These are phyloP conservation scores for Carettochelys insculpta DNA, from an alignment of 2,113 vertebrate species.

Conservation along the genomic window DNA sequence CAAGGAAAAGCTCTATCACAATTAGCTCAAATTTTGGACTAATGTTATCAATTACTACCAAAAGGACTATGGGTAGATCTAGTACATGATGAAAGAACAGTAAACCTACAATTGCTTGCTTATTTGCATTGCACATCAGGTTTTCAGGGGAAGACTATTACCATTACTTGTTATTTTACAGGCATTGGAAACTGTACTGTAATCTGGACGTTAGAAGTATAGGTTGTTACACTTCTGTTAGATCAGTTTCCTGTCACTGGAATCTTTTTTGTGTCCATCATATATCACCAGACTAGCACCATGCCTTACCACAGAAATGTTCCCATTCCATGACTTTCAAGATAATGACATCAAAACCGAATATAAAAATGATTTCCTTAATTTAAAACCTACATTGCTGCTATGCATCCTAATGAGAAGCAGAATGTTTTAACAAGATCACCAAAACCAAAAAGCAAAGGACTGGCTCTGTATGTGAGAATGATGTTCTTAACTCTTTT, in stretches of 20 bases:
- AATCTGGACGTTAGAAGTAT: neutral
- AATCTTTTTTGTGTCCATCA: neutral
- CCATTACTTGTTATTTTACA: neutral
- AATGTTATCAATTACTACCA: neutral
- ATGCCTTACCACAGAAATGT: rapidly evolving
- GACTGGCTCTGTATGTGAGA: neutral
- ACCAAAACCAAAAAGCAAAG: neutral
- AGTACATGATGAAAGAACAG: neutral
- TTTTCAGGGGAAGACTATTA: neutral
- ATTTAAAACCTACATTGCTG: neutral
- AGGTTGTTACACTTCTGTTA: neutral
- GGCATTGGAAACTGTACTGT: neutral
- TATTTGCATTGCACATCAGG: neutral
- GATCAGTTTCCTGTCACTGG: neutral
- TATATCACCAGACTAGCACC: neutral
- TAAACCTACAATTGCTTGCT: neutral
- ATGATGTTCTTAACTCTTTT: neutral
- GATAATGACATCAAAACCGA: neutral
- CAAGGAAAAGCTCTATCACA: neutral
- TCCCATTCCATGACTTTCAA: neutral
- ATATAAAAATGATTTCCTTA: neutral
- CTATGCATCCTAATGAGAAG: rapidly evolving
- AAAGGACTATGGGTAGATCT: neutral
- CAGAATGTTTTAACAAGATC: neutral
- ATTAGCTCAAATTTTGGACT: neutral